Evolutionary conservation across 2,113 vertebrate genomes (phyloP).

Genomic region (Cochlearius cochlearius): DNA sequence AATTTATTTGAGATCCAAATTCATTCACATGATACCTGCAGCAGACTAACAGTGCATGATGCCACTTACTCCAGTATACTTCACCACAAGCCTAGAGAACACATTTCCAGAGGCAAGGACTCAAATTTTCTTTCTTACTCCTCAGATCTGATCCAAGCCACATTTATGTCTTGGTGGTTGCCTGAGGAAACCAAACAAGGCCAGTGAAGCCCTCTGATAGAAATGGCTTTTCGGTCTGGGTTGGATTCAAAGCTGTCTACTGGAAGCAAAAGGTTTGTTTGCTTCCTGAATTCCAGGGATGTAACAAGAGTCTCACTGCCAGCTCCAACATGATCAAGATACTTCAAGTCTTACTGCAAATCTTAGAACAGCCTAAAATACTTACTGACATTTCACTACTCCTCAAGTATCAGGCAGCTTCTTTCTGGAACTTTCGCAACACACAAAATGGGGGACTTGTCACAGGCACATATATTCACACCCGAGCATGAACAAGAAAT

Average conservation of each 20-base stretch:
- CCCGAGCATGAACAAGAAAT: background rate
- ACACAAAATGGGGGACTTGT: background rate
- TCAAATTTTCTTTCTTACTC: background rate
- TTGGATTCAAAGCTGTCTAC: background rate
- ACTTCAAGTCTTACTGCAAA: background rate
- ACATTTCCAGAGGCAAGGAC: background rate
- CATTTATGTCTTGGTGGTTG: background rate
- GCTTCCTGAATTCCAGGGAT: background rate
- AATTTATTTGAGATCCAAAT: background rate
- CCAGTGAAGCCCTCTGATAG: background rate
- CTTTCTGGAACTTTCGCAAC: background rate
- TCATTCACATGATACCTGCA: background rate
- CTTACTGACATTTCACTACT: background rate
- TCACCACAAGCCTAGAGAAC: background rate
- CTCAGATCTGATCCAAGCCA: background rate
- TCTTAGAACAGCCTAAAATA: background rate
- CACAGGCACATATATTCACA: background rate
- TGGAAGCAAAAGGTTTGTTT: background rate
- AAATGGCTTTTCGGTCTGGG: background rate
- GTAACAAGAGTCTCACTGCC: background rate
- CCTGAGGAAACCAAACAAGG: background rate
- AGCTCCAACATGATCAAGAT: background rate
- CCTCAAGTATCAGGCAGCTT: background rate
- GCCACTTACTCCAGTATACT: background rate
- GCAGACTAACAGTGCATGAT: background rate